phyloP scores from a whole-genome alignment of 1,140 invertebrate genomes.

The Brachionus paranguensis region DNA sequence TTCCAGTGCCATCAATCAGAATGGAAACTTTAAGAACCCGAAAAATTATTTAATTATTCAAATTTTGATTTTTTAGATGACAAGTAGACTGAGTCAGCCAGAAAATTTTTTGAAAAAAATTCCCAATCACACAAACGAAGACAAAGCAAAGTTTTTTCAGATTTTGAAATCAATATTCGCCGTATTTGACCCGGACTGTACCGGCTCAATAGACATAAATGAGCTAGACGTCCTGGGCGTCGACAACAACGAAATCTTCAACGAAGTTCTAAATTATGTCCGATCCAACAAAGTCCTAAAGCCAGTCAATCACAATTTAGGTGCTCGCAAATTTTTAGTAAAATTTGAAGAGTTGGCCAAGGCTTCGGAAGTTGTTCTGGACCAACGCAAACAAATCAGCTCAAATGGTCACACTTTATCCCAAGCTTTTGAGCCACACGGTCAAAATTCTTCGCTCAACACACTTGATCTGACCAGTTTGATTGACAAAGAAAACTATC shows the following conservation, averaged over 20 bases:
- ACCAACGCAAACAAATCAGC: not conserved
- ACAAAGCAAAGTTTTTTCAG: not conserved
- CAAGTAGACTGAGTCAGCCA: not conserved
- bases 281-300: not conserved
- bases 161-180: slow-evolving; percentile 33
- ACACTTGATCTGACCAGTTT: not conserved
- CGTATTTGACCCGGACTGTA: slow-evolving; percentile 6
- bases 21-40: too few species aligned
- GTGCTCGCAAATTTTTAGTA: not conserved
- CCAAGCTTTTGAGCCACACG: slow-evolving; percentile 13
- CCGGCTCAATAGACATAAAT: slow-evolving; percentile 12
- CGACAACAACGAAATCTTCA: slow-evolving; percentile 29
- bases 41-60: not conserved
- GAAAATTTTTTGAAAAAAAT: not conserved
- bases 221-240: slow-evolving; percentile 24
- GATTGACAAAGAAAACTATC: slow-evolving; percentile 16
- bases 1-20: too few species aligned
- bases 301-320: not conserved
- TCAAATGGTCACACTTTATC: not conserved
- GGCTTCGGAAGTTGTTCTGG: not conserved
- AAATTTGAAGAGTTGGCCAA: slow-evolving; percentile 21
- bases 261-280: not conserved
- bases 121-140: not conserved
- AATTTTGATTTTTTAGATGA: not conserved
- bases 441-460: not conserved